Conservation (phyloP, 2,797 vertebrate species). For the Syngnathus rostellatus region DNA sequence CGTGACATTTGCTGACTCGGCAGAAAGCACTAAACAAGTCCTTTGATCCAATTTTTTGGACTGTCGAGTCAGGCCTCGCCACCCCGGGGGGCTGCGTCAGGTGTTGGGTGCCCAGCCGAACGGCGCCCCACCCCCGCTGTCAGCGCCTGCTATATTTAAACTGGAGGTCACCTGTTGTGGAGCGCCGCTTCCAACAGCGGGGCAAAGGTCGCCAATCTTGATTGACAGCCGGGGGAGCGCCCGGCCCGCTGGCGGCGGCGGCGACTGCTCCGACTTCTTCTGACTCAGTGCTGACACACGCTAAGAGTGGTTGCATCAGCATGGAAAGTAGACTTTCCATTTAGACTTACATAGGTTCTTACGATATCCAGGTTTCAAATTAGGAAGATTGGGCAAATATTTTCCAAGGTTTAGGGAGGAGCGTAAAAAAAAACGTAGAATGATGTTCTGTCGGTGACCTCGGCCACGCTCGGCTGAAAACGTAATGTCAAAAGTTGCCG, state of each 20-base stretch:
- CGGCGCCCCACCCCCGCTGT: neutral
- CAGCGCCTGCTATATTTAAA: constrained; percentile 47
- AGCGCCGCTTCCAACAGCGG: constrained; percentile 49
- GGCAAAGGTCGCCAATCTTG: constrained; percentile 57
- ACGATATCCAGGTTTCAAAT: neutral
- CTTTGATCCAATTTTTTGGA: neutral
- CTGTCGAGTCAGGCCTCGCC: neutral
- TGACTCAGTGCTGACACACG: constrained; percentile 5
- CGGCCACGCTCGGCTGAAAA: constrained; percentile 40
- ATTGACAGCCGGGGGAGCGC: constrained; percentile 58
- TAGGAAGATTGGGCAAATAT: constrained; percentile 25
- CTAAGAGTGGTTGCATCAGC: neutral
- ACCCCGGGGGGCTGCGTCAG: neutral
- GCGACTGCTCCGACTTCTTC: neutral
- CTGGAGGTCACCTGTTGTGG: constrained; percentile 57
- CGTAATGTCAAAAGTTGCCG: constrained; percentile 48
- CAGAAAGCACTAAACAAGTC: neutral
- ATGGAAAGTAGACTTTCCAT: neutral
- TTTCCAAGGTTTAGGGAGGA: constrained; percentile 13
- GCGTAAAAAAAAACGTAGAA: constrained; percentile 5
- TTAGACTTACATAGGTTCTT: neutral
- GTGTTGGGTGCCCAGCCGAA: neutral
- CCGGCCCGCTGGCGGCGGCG: neutral
- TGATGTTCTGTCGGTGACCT: constrained; percentile 39
- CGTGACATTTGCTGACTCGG: neutral